Evolutionary conservation across 1,140 invertebrate species (phyloP).

Genomic region (Orius insidiosus): DNA sequence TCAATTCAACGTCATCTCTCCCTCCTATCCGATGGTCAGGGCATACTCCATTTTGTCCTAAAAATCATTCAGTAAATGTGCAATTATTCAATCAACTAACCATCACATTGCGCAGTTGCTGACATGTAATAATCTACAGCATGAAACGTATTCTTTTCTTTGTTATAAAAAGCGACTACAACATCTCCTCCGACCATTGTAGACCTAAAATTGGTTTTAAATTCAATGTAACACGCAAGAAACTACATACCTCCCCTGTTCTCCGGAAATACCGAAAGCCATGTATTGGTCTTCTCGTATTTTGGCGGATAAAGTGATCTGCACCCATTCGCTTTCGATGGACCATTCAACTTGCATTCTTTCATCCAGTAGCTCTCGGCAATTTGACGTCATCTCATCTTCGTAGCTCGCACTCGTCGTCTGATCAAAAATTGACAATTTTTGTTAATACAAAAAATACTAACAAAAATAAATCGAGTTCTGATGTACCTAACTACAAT

Average conservation of each 20-base stretch:
- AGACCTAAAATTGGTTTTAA: constrained; percentile 19
- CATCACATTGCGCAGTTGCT: constrained; percentile 63
- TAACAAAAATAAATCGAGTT: constrained; percentile 5
- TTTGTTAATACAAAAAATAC: no score
- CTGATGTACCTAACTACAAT: no score
- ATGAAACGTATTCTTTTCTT: constrained; percentile 43
- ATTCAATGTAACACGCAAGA: no score
- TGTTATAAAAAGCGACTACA: constrained; percentile 64
- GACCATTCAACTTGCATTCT: constrained; percentile 68
- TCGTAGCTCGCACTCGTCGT: constrained; percentile 39
- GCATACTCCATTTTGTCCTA: constrained; percentile 53
- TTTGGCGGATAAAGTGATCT: constrained; percentile 54
- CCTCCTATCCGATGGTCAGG: constrained; percentile 67
- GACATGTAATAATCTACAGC: constrained; percentile 76
- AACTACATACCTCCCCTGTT: constrained; percentile 34
- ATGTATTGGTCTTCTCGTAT: constrained; percentile 74
- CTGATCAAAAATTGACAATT: constrained; percentile 29
- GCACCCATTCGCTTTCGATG: constrained; percentile 48
- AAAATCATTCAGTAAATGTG: constrained; percentile 23
- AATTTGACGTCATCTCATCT: constrained; percentile 35
- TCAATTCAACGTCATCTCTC: constrained; percentile 54
- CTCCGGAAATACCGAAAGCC: constrained; percentile 68
- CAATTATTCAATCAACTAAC: constrained; percentile 37
- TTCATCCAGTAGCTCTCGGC: constrained; percentile 59
- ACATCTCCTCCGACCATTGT: constrained; percentile 60